These are phyloP conservation scores for Dinoponera quadriceps DNA, from an alignment of 1,140 invertebrate genomes.

Conservation along the genomic window DNA sequence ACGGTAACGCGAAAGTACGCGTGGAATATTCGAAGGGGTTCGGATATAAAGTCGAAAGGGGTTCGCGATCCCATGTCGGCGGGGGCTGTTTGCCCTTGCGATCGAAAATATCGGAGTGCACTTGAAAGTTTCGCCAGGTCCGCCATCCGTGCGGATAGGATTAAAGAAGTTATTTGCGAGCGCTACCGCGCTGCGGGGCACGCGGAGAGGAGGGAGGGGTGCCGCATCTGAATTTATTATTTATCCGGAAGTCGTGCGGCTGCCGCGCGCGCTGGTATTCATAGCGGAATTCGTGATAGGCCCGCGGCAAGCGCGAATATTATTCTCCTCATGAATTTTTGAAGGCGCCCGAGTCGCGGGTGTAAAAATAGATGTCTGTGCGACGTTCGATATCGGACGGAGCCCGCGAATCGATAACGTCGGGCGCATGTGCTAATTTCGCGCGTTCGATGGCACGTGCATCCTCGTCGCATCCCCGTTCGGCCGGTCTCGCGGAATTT, in stretches of 20 bases:
- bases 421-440: slow-evolving; percentile 1
- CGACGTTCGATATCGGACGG: not conserved
- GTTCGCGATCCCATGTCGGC: not conserved
- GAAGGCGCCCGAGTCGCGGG: slow-evolving; percentile 32
- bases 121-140: slow-evolving; percentile 63
- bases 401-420: slow-evolving; percentile 6
- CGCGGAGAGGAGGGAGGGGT: not conserved
- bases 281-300: slow-evolving; percentile 65
- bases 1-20: not conserved
- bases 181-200: slow-evolving; percentile 37
- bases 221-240: slow-evolving; percentile 71
- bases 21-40: slow-evolving; percentile 28
- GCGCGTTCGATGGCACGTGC: not conserved
- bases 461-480: not conserved
- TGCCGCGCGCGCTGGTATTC: slow-evolving; percentile 65
- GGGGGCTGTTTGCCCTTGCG: not conserved
- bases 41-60: not conserved
- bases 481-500: not conserved
- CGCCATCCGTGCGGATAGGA: slow-evolving; percentile 43
- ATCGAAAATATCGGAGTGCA: slow-evolving; percentile 57
- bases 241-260: slow-evolving; percentile 59
- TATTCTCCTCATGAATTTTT: slow-evolving; percentile 73
- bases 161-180: slow-evolving; percentile 75
- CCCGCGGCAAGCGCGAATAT: slow-evolving; percentile 52
- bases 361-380: slow-evolving; percentile 45